Base-by-base conservation (phyloP, 2,888 invertebrate genomes). In the Caenorhabditis zanzibari region DNA sequence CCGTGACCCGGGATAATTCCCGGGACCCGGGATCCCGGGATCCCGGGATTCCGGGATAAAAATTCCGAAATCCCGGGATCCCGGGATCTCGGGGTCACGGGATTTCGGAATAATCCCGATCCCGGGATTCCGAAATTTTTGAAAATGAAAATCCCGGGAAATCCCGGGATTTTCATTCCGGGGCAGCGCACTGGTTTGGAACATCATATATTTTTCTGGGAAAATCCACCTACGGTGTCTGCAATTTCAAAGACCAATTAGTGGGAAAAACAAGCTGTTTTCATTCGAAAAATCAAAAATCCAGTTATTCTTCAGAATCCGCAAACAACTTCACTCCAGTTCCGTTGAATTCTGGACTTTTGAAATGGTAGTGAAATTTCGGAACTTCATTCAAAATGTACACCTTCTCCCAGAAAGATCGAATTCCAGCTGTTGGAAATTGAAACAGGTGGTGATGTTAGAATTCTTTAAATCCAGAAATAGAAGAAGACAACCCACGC, bases 381-480 rank as follows among this genome's bases (percentile, higher is more conserved):
- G 38, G 35, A 32, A 61, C 61, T 26, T 68, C 58, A 68, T 68
- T n/a, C 10, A 26, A 49, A 68, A 68, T 75, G 58, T 75, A 75
- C 75, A 68, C 66, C 66, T 68, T 68, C 49, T 66, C 47, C 32
- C 47, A 75, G 35, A 59, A 47, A 26, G 66, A 68, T 75, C 66
- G 59, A 75, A 75, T 75, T 66, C 66, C 16, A 26, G 24, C 10
- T 12, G 38, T 26, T 44, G 24, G 19, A 64, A 64, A 44, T 28
- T n/a, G 66, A 52, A 52, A 19, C 44, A 52, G 35, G 35, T 35
- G 28, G 66, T 75, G 66, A 66, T 66, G 66, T 68, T 66, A 68
- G 75, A 75, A 58, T 68, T 24, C 12, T 52, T 10, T 24, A 61
- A 61, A 32, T 6, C 32, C 32, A 4, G 32, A 32, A 32, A 32